A percentile compares a stretch with the other conserved stretches of the same genome.
These are phyloP conservation scores for Dipus sagitta DNA, from an alignment of 2,797 vertebrate species.

Conservation along the genomic window DNA sequence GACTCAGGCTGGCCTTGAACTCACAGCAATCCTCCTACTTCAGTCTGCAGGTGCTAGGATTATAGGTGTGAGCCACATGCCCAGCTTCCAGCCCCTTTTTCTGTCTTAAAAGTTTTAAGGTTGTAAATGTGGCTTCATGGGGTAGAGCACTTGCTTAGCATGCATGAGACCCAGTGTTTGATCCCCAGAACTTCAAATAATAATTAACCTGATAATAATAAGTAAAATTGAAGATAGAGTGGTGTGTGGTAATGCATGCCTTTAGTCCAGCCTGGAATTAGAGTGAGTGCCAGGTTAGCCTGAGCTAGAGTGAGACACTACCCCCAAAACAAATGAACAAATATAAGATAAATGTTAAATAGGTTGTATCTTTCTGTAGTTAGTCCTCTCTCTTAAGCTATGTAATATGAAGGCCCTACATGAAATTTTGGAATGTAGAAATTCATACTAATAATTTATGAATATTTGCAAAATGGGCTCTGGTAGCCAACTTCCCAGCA, in stretches of 20 bases:
- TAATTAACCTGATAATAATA: background rate
- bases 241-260: too few species aligned
- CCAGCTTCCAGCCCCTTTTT: background rate
- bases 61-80: background rate
- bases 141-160: background rate
- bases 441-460: slow-evolving; percentile 12
- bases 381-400: background rate
- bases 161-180: background rate
- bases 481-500: background rate
- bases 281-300: too few species aligned
- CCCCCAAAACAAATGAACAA: too few species aligned
- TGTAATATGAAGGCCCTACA: slow-evolving; percentile 36
- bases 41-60: too few species aligned
- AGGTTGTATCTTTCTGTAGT: slow-evolving; percentile 10
- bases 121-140: too few species aligned
- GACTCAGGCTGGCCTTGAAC: too few species aligned
- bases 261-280: too few species aligned
- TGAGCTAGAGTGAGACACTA: too few species aligned
- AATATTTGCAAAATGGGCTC: slow-evolving; percentile 17
- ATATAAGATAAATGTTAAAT: slow-evolving; percentile 48
- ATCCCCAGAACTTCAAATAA: background rate
- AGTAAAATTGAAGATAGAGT: background rate
- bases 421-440: slow-evolving; percentile 45
- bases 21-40: too few species aligned
- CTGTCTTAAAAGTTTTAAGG: too few species aligned